phyloP scores from a whole-genome alignment of 2,888 invertebrate genomes.

The Apotomis betuletana region DNA sequence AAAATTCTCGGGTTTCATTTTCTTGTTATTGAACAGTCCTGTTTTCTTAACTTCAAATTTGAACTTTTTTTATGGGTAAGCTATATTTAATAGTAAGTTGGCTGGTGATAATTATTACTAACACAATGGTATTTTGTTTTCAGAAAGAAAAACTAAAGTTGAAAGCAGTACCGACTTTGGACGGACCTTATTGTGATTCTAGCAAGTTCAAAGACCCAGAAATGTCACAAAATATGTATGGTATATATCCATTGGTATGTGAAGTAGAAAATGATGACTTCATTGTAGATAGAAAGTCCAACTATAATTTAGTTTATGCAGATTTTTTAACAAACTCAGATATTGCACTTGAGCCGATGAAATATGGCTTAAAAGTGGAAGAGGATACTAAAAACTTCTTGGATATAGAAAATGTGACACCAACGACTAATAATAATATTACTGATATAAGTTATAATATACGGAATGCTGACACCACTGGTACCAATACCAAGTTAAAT shows the following conservation, averaged over 20 bases:
- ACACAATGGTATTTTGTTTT: conserved; percentile 47
- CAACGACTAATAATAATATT: conserved; percentile 8
- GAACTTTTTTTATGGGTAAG: too few species aligned
- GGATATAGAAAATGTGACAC: conserved; percentile 18
- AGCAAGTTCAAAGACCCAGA: conserved; percentile 46
- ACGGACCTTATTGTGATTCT: conserved; percentile 68
- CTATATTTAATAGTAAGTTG: too few species aligned
- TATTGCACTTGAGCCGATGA: conserved; percentile 10
- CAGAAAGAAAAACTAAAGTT: conserved; percentile 82
- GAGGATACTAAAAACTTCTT: conserved; percentile 4
- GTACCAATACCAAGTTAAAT: conserved; percentile 7
- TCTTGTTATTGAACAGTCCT: too few species aligned
- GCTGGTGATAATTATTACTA: too few species aligned
- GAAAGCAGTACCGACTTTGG: conserved; percentile 82
- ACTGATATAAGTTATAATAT: conserved; percentile 1
- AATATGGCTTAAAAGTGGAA: neutral
- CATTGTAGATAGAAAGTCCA: conserved; percentile 64
- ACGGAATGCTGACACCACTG: neutral
- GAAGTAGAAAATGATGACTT: conserved; percentile 70
- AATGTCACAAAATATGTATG: conserved; percentile 46
- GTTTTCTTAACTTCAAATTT: too few species aligned
- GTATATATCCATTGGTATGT: conserved; percentile 57
- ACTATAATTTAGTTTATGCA: conserved; percentile 69
- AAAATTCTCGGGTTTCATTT: too few species aligned
- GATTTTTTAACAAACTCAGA: conserved; percentile 73